phyloP scores from a whole-genome alignment of 2,113 vertebrate species.

The Micronisus gabar region DNA sequence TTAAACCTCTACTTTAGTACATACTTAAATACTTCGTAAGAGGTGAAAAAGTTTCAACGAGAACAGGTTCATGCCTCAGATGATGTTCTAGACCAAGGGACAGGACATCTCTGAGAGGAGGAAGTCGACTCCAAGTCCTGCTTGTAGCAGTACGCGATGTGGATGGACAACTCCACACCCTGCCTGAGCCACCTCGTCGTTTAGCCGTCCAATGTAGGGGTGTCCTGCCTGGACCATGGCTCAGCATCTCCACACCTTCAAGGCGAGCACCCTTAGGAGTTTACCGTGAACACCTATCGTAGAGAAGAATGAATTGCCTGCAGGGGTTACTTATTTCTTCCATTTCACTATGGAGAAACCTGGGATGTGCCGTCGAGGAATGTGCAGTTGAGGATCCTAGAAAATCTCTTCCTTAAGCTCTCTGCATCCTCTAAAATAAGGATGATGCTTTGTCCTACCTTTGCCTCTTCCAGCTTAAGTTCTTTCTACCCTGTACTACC shows the following conservation, averaged over 20 bases:
- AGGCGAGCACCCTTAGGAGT: not conserved
- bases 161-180: not conserved
- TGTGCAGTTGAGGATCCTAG: not conserved
- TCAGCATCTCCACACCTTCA: not conserved
- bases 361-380: not conserved
- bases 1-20: not conserved
- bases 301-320: not conserved
- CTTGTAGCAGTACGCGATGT: not conserved
- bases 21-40: not conserved
- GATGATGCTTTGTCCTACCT: not conserved
- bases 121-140: not conserved
- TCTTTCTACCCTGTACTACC: not conserved
- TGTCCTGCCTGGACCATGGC: too few relatives aligned
- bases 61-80: not conserved
- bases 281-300: accelerated
- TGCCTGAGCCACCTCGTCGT: not conserved
- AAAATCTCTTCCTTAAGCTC: not conserved
- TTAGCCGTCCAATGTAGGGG: accelerated
- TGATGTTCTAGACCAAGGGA: not conserved
- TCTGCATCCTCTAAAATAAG: not conserved
- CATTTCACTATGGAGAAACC: not conserved
- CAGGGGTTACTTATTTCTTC: not conserved
- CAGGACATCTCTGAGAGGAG: not conserved
- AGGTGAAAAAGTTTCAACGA: not conserved
- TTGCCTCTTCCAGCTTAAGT: not conserved